Evolutionary conservation across 1,140 invertebrate species (phyloP).

Genomic region (Drosophila malerkotliana): DNA sequence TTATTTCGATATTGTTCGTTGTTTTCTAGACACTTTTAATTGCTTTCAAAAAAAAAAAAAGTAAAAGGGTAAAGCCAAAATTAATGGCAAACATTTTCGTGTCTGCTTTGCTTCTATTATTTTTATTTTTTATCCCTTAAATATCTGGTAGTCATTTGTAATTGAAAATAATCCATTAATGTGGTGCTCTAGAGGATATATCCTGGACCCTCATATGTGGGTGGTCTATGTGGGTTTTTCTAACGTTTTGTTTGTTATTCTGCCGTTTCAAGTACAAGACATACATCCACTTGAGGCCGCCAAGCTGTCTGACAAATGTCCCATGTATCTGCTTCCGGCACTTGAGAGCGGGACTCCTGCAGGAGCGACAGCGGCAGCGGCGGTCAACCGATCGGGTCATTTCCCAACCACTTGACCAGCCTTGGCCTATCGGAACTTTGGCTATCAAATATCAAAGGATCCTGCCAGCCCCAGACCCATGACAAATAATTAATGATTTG

Average conservation of each 20-base stretch:
- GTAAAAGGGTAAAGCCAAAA: slow-evolving; percentile 2
- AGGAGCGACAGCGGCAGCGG: slow-evolving; percentile 16
- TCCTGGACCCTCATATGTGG: slow-evolving; percentile 6
- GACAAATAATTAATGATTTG: slow-evolving; percentile 57
- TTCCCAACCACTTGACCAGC: slow-evolving; percentile 56
- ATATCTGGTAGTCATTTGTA: background rate
- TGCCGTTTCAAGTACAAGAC: slow-evolving; percentile 46
- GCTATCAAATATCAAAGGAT: slow-evolving; percentile 65
- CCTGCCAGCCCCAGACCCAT: slow-evolving; percentile 4
- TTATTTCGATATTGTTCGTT: slow-evolving; percentile 69
- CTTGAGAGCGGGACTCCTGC: slow-evolving; percentile 16
- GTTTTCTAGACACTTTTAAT: slow-evolving; percentile 45
- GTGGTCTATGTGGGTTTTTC: slow-evolving; percentile 22
- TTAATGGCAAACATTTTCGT: background rate
- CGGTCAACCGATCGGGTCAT: slow-evolving; percentile 70
- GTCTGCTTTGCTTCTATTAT: background rate
- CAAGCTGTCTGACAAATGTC: slow-evolving; percentile 66
- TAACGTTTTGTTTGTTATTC: slow-evolving; percentile 52
- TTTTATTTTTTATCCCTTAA: background rate
- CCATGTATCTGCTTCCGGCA: slow-evolving; percentile 48
- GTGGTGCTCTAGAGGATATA: slow-evolving; percentile 11
- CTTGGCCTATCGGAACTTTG: slow-evolving; percentile 61
- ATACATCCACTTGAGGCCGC: slow-evolving; percentile 64
- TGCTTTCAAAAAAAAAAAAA: slow-evolving; percentile 30
- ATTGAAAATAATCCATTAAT: too few relatives aligned